Base-by-base conservation (phyloP, 2,113 vertebrate species). In the Chrysochloris asiatica region DNA sequence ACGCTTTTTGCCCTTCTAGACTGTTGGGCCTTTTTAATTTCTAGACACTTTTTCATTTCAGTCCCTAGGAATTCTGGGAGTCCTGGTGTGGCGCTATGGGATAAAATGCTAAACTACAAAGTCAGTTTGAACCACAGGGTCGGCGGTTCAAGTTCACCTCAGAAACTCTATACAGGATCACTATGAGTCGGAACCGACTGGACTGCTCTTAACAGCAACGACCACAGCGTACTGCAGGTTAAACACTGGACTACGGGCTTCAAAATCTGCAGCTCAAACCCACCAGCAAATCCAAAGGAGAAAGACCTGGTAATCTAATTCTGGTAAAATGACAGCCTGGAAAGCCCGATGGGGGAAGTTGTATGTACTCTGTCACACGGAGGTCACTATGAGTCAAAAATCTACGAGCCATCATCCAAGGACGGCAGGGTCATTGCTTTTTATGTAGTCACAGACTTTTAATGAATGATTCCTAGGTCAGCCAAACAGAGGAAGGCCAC, bases 1-100 rank as follows among this genome's bases (percentile, higher is more conserved):
- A 47, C 13, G 4, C 41, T 24, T 52, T 73, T 90, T 84, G 45
- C 59, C 3, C 13, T 22, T 33, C 77, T 82, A 36, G 38, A 6
- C 17, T 17, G 17, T 48, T 75, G 45, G 33, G 54, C 38, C 50
- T 63, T 88, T 33, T 56, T 77, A 50, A 89, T 80, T 88, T 72
- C 45, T 88, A 50, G 69, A 43, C 63, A 69, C 52, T 89, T 72
- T 95, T 84, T 88, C n/a, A n/a, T n/a, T n/a, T n/a, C n/a, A n/a
- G n/a, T n/a, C 48, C 16, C 9, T 8, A 50, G 48, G 48, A 8
- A 8, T 50, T 10, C 48, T 50, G 48, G 48, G 48, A 50, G 48
- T 10, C 48, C 9, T 16, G 8, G 48, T 8, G 48, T 50, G 8
- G 48, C 48, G 8, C 48, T 50, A 50, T 8, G 8, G 48, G 48